Percentiles rank a stretch among this genome's conserved stretches.
Conservation (phyloP, 2,113 vertebrate genomes). For the Oreochromis spilurus region DNA sequence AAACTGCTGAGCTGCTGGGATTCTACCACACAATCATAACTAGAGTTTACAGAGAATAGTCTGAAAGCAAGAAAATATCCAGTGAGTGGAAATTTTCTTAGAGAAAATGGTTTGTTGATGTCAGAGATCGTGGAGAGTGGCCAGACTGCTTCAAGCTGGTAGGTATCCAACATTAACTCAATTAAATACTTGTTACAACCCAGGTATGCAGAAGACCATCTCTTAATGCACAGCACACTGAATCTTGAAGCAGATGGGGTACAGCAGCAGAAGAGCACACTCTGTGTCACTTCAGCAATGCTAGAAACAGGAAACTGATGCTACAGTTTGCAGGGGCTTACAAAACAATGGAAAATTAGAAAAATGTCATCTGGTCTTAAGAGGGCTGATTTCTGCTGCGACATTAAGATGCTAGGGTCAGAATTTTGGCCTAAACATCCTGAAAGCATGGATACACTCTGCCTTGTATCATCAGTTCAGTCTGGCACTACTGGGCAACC, state of each 20-base stretch:
- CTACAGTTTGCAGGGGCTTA: neutral
- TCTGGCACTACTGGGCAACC: neutral
- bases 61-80: neutral
- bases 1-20: neutral
- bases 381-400: neutral
- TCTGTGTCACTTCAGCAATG: neutral
- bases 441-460: neutral
- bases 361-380: neutral
- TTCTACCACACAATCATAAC: neutral
- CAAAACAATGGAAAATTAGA: neutral
- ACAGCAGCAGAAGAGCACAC: neutral
- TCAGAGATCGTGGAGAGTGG: neutral
- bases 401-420: neutral
- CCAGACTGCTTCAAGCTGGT: neutral
- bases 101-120: neutral
- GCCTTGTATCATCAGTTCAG: neutral
- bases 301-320: neutral
- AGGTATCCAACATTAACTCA: neutral
- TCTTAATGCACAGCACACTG: neutral
- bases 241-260: neutral
- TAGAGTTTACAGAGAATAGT: neutral
- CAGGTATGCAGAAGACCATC: neutral
- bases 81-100: neutral
- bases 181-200: neutral
- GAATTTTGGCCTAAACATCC: neutral